Evolutionary conservation across 2,797 vertebrate genomes (phyloP), one percentile per base, ranked within the genome.

Genomic region (Manis crassicaudata): DNA sequence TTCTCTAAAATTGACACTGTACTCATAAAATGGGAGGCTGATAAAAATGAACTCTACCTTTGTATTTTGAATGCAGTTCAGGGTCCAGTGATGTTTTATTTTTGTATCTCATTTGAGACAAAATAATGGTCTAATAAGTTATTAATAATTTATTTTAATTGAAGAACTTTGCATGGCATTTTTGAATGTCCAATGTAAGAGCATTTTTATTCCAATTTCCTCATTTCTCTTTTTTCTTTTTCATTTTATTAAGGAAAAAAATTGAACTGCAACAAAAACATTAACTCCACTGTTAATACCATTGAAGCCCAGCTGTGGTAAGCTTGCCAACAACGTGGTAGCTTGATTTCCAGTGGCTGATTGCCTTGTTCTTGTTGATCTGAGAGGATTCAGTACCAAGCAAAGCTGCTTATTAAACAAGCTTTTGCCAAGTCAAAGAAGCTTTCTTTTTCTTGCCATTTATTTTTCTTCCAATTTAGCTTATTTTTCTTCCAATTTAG

Each of bases 111-210:
- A 95, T 50, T 25, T 93, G 92, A 89, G 56, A 17, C n/a, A 97
- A 96, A 97, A 97, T 94, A 92, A 84, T 63, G 23, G 77, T 96
- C 72, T 25, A 90, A 72, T 43, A 4, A 10, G 80, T 73, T 80
- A 75, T 84, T 96, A 90, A 72, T 43, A 4, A 10, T 82, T 76
- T 80, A 75, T 84, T 96, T 56, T 75, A 96, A 90, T 65, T 82
- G 94, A 97, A 95, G 52, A 97, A 96, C 93, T 94, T 96, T 94
- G 46, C 81, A 80, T 62, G 58, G 56, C 35, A 97, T 35, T 97
- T 97, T 97, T 94, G 8, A 37, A 37, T 46, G 21, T 86, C 32
- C 62, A 46, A 7, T 81, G 7, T 94, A 96, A 96, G 81, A 93
- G 40, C 32, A 70, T 8, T 29, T 97, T 88, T 92, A 35, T 46